Percentiles rank a stretch among this genome's conserved stretches.
Evolutionary conservation across 92 coral and sea anemone genomes (phyloP).

Genomic region (Parazoanthus swiftii): DNA sequence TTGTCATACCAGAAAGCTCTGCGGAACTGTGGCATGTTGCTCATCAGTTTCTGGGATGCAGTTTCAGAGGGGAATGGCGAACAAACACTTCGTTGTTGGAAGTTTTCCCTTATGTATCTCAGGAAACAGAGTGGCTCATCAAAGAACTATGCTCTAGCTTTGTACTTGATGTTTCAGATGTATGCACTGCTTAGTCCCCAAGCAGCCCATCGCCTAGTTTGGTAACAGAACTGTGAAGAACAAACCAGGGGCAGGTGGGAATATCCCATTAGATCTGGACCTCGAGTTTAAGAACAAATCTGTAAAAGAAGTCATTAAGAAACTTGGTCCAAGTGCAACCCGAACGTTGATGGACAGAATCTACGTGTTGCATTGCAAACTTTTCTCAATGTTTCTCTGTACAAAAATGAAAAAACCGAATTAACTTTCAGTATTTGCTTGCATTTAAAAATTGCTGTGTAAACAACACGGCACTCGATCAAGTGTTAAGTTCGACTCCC

Average conservation of each 20-base stretch:
- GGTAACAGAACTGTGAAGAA: conserved; percentile 72
- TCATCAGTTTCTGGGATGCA: conserved; percentile 59
- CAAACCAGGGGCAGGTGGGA: conserved; percentile 66
- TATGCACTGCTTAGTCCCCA: conserved; percentile 48
- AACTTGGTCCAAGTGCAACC: conserved; percentile 55
- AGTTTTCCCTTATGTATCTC: conserved; percentile 57
- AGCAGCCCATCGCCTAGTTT: conserved; percentile 60
- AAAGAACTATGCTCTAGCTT: conserved; percentile 49
- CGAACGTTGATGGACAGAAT: conserved; percentile 49
- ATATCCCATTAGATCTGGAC: conserved; percentile 66
- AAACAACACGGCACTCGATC: no score
- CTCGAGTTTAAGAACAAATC: conserved; percentile 49
- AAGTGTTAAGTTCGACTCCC: no score
- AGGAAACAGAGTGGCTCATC: conserved; percentile 39
- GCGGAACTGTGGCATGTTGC: conserved; percentile 65
- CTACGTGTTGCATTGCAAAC: conserved; percentile 32
- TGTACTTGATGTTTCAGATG: conserved; percentile 48
- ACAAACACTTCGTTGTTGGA: conserved; percentile 54
- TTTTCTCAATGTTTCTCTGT: not conserved
- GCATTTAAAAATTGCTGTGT: no score
- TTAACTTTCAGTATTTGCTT: no score
- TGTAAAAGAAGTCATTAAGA: conserved; percentile 52
- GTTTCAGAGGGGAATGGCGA: conserved; percentile 68
- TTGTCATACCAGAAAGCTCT: conserved; percentile 59
- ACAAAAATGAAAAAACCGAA: no score